phyloP scores from a whole-genome alignment of 2,113 vertebrate genomes.

The Nansenia antarctica region DNA sequence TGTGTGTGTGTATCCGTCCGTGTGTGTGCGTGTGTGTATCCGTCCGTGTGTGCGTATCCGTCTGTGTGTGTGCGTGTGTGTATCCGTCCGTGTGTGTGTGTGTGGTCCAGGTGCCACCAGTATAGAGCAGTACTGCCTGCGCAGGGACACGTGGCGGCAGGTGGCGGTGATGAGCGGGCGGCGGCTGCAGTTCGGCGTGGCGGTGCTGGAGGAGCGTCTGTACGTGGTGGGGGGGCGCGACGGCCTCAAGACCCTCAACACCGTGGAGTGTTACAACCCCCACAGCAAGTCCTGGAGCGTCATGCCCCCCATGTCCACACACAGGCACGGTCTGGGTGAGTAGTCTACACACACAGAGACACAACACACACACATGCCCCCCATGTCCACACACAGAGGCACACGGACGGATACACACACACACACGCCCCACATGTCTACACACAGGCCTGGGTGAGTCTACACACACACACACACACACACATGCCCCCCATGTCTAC shows the following conservation, averaged over 20 bases:
- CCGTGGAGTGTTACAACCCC: constrained; percentile 97
- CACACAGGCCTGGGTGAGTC: too few relatives aligned
- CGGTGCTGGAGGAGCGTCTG: constrained; percentile 90
- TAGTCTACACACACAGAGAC: not conserved
- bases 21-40: not conserved
- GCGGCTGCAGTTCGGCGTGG: constrained; percentile 93
- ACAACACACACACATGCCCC: not conserved
- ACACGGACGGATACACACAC: constrained; percentile 63
- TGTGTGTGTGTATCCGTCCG: not conserved
- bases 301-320: constrained; percentile 98
- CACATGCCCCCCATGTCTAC: constrained; percentile 64
- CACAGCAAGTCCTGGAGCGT: constrained; percentile 95
- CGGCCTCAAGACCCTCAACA: constrained; percentile 96
- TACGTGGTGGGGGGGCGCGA: constrained; percentile 96
- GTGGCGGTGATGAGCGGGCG: constrained; percentile 97
- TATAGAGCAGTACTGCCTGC: constrained; percentile 97
- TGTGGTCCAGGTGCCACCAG: constrained; percentile 87
- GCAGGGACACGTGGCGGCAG: constrained; percentile 91
- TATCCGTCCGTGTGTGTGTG: not conserved
- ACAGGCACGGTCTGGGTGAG: constrained; percentile 93
- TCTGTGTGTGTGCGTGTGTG: not conserved
- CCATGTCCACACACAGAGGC: not conserved
- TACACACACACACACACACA: not conserved
- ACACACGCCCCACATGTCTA: too few relatives aligned
- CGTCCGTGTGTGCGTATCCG: not conserved